phyloP scores from a whole-genome alignment of 2,888 invertebrate species.

The Drosophila multiciliata region DNA sequence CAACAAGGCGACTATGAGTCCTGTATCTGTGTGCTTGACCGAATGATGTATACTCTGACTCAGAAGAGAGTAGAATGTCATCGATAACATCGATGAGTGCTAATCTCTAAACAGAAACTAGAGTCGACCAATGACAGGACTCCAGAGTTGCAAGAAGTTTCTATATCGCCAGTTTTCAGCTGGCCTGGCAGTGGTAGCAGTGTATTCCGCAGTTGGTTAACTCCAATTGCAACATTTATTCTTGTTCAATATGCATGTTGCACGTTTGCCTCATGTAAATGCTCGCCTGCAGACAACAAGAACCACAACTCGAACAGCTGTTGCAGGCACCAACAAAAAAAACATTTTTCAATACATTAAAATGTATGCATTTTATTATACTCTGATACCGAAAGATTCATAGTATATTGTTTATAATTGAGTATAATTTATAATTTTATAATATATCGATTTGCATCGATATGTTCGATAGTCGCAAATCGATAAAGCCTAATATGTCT shows the following conservation, averaged over 20 bases:
- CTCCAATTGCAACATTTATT: not conserved
- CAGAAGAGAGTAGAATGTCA: not conserved
- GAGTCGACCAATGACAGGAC: not conserved
- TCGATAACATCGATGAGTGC: not conserved
- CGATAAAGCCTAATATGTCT: too few species aligned
- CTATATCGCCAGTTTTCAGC: not conserved
- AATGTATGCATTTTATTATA: not conserved
- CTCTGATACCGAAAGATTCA: not conserved
- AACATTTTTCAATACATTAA: conserved; percentile 3
- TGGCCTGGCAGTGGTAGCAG: not conserved
- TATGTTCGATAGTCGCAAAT: too few species aligned
- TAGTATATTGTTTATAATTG: not conserved
- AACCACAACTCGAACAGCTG: conserved; percentile 35
- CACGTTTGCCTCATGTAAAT: conserved; percentile 37
- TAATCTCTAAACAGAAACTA: not conserved
- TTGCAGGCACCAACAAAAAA: conserved; percentile 19
- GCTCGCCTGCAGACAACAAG: conserved; percentile 22
- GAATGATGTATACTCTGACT: conserved; percentile 43
- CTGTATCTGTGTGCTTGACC: conserved; percentile 48
- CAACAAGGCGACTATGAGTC: conserved; percentile 35
- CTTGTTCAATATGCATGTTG: conserved; percentile 40
- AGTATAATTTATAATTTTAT: too few species aligned
- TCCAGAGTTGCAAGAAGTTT: not conserved
- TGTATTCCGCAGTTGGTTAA: not conserved
- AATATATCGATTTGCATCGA: too few species aligned